phyloP scores from a whole-genome alignment of 2,888 invertebrate species.

The Lypha dubia region DNA sequence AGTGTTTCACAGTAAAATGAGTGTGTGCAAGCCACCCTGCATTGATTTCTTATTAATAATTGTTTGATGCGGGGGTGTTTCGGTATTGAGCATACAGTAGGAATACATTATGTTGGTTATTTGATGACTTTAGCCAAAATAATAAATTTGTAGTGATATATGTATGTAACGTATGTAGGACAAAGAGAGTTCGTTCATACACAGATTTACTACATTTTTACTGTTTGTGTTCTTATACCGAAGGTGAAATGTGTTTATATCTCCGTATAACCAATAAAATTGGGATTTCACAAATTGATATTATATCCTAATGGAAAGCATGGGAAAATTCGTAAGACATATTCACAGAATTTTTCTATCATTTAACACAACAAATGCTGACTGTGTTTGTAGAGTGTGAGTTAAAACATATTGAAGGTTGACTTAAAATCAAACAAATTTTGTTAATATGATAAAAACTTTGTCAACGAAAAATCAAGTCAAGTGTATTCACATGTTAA shows the following conservation, averaged over 20 bases:
- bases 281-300: slow-evolving; percentile 41
- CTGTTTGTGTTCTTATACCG: background rate
- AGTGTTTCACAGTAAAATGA: slow-evolving; percentile 3
- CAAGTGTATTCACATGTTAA: too few relatives aligned
- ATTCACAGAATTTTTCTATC: slow-evolving; percentile 34
- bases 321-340: background rate
- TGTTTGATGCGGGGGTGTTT: background rate
- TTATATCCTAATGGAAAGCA: slow-evolving; percentile 5
- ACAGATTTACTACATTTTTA: background rate
- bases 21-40: background rate
- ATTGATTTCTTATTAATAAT: slow-evolving; percentile 6
- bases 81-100: background rate
- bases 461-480: too few relatives aligned
- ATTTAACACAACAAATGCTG: slow-evolving; percentile 10
- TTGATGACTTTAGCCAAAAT: background rate
- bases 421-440: background rate
- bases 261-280: slow-evolving; percentile 10
- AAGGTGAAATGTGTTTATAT: background rate
- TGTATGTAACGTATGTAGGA: too few relatives aligned
- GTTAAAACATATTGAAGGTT: background rate
- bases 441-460: background rate
- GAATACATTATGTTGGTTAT: background rate
- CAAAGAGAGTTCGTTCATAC: background rate
- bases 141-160: background rate
- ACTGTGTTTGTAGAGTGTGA: slow-evolving; percentile 22